Conservation (phyloP, 2,113 vertebrate genomes). For the Macquaria ambigua region DNA sequence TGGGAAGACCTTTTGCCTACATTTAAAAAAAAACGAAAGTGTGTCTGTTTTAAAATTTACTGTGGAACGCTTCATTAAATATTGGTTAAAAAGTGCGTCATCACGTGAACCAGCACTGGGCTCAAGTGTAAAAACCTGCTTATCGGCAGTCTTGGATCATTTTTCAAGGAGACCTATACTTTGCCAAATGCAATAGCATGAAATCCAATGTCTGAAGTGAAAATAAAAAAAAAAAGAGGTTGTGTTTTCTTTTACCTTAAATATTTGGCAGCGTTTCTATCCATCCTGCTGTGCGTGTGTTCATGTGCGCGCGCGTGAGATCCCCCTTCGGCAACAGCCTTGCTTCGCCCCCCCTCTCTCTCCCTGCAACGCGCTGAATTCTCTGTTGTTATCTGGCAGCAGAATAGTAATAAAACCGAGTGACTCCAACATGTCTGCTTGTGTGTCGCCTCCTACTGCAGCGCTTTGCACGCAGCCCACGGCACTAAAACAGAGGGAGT, state of each 20-base stretch:
- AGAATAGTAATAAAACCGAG: conserved; percentile 88
- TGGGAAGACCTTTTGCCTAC: not conserved
- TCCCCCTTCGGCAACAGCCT: conserved; percentile 66
- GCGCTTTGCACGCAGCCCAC: conserved; percentile 82
- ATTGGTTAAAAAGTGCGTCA: not conserved
- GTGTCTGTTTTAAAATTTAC: not conserved
- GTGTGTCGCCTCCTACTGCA: conserved; percentile 82
- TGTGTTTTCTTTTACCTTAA: conserved; percentile 10
- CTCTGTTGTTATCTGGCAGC: conserved; percentile 85
- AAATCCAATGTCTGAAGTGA: not conserved
- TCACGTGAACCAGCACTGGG: not conserved
- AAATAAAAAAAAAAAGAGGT: not conserved
- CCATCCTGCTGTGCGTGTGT: conserved; percentile 38
- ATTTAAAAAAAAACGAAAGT: too few species aligned
- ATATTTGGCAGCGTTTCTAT: conserved; percentile 39
- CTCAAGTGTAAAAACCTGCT: not conserved
- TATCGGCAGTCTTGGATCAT: not conserved
- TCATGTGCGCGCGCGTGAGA: conserved; percentile 64
- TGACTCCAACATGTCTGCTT: conserved; percentile 92
- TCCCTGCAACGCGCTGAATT: conserved; percentile 7
- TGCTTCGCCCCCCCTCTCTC: not conserved
- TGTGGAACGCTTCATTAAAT: not conserved
- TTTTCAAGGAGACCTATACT: not conserved
- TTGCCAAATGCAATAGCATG: conserved; percentile 9
- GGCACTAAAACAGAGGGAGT: conserved; percentile 6